Evolutionary conservation across 2,888 invertebrate genomes (phyloP).

Genomic region (Chydorus sphaericus): DNA sequence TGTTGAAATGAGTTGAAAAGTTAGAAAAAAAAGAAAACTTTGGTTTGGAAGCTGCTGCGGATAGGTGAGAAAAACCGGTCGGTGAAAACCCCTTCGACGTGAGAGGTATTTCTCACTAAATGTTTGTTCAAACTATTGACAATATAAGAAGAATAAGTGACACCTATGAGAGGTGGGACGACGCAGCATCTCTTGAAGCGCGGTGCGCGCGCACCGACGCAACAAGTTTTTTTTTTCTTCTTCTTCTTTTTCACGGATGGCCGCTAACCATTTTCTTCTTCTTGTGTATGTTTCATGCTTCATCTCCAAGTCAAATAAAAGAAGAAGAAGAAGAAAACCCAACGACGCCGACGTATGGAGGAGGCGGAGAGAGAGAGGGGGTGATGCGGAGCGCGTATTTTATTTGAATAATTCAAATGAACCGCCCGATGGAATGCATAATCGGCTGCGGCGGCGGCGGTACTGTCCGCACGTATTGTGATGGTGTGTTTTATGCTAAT

Average conservation of each 20-base stretch:
- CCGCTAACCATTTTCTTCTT: slow-evolving; percentile 3
- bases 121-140: too few species aligned
- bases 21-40: background rate
- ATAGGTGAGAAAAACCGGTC: too few species aligned
- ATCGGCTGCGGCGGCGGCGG: background rate
- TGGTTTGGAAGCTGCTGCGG: too few species aligned
- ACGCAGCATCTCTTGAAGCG: too few species aligned
- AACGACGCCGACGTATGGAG: too few species aligned
- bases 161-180: too few species aligned
- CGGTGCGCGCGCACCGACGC: slow-evolving; percentile 1
- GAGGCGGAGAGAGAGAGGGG: background rate
- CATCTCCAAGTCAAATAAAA: slow-evolving; percentile 4
- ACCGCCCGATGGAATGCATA: background rate
- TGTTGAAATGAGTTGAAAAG: background rate
- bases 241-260: slow-evolving; percentile 6
- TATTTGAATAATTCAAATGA: background rate
- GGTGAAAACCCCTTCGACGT: too few species aligned
- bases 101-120: too few species aligned
- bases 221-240: too few species aligned
- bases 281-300: background rate
- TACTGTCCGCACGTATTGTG: too few species aligned
- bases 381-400: background rate
- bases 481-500: too few species aligned
- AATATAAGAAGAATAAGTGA: too few species aligned
- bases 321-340: background rate